Percentiles rank a stretch among this genome's conserved stretches.
Evolutionary conservation across 1,140 invertebrate species (phyloP).

Genomic region (Heliconius nattereri): DNA sequence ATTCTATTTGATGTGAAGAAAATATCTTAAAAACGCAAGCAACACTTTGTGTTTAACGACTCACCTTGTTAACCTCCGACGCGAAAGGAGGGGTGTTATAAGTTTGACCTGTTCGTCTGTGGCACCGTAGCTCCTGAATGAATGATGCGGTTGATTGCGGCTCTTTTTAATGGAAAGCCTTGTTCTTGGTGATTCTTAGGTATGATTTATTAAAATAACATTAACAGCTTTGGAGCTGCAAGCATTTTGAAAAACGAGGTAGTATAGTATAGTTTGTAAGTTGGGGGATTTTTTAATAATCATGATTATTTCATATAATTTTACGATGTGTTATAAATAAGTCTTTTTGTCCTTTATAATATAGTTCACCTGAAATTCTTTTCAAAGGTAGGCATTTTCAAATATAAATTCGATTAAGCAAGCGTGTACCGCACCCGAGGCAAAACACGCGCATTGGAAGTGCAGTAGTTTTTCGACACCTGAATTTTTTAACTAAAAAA

Average conservation of each 20-base stretch:
- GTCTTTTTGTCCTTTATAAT: not conserved
- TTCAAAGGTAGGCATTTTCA: not conserved
- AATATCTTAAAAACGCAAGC: constrained; percentile 1
- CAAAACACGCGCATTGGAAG: not conserved
- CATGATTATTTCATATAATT: too few relatives aligned
- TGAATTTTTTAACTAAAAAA: not conserved
- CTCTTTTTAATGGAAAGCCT: too few relatives aligned
- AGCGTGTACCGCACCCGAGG: not conserved
- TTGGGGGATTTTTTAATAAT: too few relatives aligned
- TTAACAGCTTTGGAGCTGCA: too few relatives aligned
- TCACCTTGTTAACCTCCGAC: not conserved
- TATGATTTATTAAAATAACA: too few relatives aligned
- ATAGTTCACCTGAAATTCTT: not conserved
- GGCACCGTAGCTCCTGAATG: not conserved
- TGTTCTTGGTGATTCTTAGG: too few relatives aligned
- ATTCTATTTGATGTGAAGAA: not conserved
- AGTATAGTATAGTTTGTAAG: too few relatives aligned
- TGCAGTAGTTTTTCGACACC: not conserved
- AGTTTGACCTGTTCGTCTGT: too few relatives aligned
- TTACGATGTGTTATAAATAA: not conserved
- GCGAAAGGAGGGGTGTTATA: too few relatives aligned
- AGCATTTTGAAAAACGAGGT: too few relatives aligned
- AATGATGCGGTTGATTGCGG: not conserved
- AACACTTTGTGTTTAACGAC: not conserved
- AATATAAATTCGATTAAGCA: constrained; percentile 13